phyloP scores from a whole-genome alignment of 2,113 vertebrate species.

The Quiscalus mexicanus region DNA sequence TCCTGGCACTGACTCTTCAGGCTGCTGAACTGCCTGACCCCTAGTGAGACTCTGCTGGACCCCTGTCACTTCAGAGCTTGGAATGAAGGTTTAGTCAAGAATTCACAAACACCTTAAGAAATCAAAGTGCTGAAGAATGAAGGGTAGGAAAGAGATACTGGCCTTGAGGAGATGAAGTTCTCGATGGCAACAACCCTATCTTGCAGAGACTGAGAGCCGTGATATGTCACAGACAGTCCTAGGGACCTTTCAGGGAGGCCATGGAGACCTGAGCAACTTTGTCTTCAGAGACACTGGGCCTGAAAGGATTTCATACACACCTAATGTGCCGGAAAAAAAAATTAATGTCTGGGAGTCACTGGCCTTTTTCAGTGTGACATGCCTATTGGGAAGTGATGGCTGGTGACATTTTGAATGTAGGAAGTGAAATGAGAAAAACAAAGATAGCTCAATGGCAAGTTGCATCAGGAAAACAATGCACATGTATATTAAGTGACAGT shows the following conservation, averaged over 20 bases:
- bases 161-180: neutral
- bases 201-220: neutral
- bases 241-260: neutral
- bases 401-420: constrained; percentile 42
- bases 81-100: neutral
- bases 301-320: constrained; percentile 7
- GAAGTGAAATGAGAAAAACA: constrained; percentile 2
- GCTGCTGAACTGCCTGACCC: neutral
- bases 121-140: neutral
- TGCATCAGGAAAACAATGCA: neutral
- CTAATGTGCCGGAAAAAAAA: constrained; percentile 8
- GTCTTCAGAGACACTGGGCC: neutral
- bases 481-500: neutral
- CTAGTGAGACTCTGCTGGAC: neutral
- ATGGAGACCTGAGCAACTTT: neutral
- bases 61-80: neutral
- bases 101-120: neutral
- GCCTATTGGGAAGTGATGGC: constrained; percentile 19
- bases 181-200: neutral
- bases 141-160: neutral
- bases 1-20: neutral
- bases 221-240: neutral
- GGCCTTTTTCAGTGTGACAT: constrained; percentile 52
- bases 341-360: constrained; percentile 46
- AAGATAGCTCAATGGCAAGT: neutral